A percentile compares a stretch with the other conserved stretches of the same genome.
Evolutionary conservation across 2,797 vertebrate genomes (phyloP).

Genomic region (Gymnoscopelus microlampas): DNA sequence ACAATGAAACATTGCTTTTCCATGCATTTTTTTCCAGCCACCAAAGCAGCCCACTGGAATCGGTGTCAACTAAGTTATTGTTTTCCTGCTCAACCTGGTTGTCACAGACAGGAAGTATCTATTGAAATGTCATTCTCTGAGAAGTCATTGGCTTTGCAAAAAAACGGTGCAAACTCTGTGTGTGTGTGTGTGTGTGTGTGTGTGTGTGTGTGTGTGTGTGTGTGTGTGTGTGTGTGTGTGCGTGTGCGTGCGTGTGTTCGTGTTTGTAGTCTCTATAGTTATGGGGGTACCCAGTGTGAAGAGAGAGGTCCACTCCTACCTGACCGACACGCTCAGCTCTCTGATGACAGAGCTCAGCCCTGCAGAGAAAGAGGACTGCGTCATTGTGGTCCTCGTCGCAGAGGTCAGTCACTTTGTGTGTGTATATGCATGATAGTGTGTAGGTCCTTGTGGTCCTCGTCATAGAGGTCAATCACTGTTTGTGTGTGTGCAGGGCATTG

Average conservation of each 20-base stretch:
- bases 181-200: neutral
- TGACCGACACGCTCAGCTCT: constrained; percentile 94
- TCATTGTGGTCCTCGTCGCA: constrained; percentile 96
- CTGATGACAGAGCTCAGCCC: constrained; percentile 94
- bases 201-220: constrained; percentile 2
- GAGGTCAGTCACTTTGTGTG: constrained; percentile 83
- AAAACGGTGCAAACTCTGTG: too few relatives aligned
- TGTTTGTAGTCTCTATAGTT: constrained; percentile 91
- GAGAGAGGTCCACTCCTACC: constrained; percentile 95
- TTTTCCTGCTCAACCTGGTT: too few relatives aligned
- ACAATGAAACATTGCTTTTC: too few relatives aligned
- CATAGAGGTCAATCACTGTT: neutral
- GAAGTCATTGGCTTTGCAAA: too few relatives aligned
- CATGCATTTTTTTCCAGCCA: too few relatives aligned
- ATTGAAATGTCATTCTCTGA: too few relatives aligned
- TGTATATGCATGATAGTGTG: neutral
- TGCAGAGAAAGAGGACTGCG: constrained; percentile 93
- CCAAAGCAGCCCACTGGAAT: too few relatives aligned
- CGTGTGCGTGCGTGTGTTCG: constrained; percentile 20
- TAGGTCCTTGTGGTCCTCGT: constrained; percentile 1
- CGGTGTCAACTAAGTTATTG: too few relatives aligned
- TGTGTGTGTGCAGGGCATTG: neutral
- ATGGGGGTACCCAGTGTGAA: constrained; percentile 98
- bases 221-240: constrained; percentile 14
- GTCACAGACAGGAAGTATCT: too few relatives aligned